Conservation (phyloP, 2,797 vertebrate genomes). For the Typhlichthys subterraneus region DNA sequence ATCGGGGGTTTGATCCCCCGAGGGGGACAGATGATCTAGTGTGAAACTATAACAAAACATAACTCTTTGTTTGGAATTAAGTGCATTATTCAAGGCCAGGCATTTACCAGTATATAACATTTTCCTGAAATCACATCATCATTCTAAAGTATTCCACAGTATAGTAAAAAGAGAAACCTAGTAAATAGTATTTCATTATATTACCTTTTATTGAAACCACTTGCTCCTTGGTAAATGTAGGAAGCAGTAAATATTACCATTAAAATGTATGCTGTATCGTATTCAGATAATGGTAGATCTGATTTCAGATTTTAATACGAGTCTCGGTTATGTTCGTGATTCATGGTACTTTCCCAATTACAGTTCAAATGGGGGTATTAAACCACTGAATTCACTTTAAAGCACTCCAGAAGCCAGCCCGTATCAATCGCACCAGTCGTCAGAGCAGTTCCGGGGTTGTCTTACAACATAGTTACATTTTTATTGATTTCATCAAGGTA, state of each 20-base stretch:
- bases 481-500: not conserved
- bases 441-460: not conserved
- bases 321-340: slow-evolving; percentile 12
- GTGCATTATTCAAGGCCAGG: no score
- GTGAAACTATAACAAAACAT: no score
- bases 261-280: slow-evolving; percentile 1
- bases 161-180: no score
- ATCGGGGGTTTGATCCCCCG: no score
- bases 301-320: slow-evolving; percentile 10
- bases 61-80: no score
- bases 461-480: not conserved
- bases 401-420: slow-evolving; percentile 8
- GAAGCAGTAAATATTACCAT: not conserved
- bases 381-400: slow-evolving; percentile 18
- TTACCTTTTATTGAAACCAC: not conserved
- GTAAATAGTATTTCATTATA: not conserved
- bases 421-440: slow-evolving; percentile 4
- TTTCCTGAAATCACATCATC: no score
- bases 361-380: slow-evolving; percentile 25
- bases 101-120: no score
- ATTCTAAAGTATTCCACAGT: no score
- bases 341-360: slow-evolving; percentile 22
- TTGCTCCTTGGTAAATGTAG: no score
- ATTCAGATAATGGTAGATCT: slow-evolving; percentile 11
- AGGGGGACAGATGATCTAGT: no score